Evolutionary conservation across 2,113 vertebrate species (phyloP).

Genomic region (Antechinus flavipes): DNA sequence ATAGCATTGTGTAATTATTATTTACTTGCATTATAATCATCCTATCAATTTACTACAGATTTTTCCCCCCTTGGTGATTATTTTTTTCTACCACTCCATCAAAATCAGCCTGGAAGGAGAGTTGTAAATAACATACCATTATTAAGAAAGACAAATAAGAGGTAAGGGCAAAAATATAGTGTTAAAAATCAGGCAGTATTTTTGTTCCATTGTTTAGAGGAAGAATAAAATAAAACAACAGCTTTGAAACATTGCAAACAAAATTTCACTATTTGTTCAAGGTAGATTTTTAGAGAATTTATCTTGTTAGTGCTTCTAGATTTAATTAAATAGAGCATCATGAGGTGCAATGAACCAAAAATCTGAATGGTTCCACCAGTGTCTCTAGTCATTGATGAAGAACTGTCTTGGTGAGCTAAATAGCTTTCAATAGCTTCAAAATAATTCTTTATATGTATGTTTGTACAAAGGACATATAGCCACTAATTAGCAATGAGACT

Average conservation of each 20-base stretch:
- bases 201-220: background rate
- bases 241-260: conserved; percentile 23
- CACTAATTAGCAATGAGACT: fast-evolving
- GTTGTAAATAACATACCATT: conserved; percentile 42
- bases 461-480: no score
- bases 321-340: background rate
- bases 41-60: conserved; percentile 69
- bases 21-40: conserved; percentile 70
- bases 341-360: fast-evolving
- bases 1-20: conserved; percentile 64
- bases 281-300: conserved; percentile 42
- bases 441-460: background rate
- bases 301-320: conserved; percentile 20
- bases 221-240: conserved; percentile 16
- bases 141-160: conserved; percentile 49
- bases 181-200: background rate
- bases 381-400: background rate
- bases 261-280: conserved; percentile 15
- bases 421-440: background rate
- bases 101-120: conserved; percentile 48
- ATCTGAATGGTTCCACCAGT: fast-evolving
- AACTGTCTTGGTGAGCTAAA: background rate
- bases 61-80: conserved; percentile 54
- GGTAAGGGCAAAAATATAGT: background rate
- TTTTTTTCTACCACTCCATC: conserved; percentile 36